Evolutionary conservation across 1,140 invertebrate genomes (phyloP), one percentile per base, ranked within the genome.

Genomic region (Cyphomyrmex costatus): DNA sequence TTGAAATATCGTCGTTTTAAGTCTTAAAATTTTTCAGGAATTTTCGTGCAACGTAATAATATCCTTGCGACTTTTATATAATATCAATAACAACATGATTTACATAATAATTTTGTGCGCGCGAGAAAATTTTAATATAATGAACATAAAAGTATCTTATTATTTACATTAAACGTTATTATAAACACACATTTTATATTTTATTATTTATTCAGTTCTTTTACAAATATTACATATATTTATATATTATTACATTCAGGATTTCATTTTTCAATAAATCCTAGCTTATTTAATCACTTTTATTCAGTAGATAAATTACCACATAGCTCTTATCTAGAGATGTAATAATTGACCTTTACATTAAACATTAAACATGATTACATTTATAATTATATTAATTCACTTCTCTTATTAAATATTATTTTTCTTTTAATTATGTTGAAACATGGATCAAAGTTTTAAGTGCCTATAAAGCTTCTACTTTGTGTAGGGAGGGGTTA

Each of bases 141-240:
- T 27, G 3, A 5, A 61, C 14, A 74, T 58, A 53, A 36, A 76
- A 71, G 3, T 6, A 12, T 33, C 56, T 19, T 51, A 51, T 51
- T 71, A 5, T n/a, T 27, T 30, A 71, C 30, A 4, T 71, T n/a
- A 71, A n/a, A 3, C 24, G 42, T 71, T 14, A 71, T 71, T 56
- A 19, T 4, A 53, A 53, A 19, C 2, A n/a, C n/a, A n/a, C n/a
- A 53, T 53, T 53, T 53, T 2, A 53, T 36, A 36, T 70, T 71
- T 33, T 21, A 14, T n/a, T 73, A 30, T 56, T 56, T 73, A 68
- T 46, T 68, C 19, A n/a, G 7, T n/a, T 60, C 12, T 27, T 7
- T 63, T 63, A 53, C 3, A 33, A 33, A 19, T 63, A 60, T 60
- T 53, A 53, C 8, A 42, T 42, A 42, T 42, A 42, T 12, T 12